phyloP scores from a whole-genome alignment of 2,888 invertebrate species.

The Thysanoteuthis rhombus region DNA sequence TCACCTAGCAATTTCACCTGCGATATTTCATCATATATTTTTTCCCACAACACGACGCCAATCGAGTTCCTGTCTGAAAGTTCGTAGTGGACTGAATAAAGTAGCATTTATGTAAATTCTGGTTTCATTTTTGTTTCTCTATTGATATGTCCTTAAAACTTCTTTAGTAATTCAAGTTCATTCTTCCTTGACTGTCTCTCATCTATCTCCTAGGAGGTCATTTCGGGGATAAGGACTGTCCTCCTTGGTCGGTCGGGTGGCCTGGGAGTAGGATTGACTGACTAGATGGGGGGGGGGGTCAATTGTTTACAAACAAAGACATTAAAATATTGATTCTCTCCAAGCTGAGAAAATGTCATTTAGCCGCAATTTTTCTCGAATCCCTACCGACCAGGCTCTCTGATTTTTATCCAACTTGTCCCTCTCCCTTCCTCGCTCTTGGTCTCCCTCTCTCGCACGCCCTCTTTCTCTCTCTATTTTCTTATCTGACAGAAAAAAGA shows the following conservation, averaged over 20 bases:
- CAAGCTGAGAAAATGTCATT: background rate
- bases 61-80: too few relatives aligned
- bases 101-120: too few relatives aligned
- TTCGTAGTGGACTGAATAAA: too few relatives aligned
- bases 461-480: background rate
- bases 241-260: too few relatives aligned
- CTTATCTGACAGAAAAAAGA: too few relatives aligned
- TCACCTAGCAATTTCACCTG: too few relatives aligned
- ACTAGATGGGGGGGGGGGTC: background rate
- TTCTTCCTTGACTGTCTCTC: background rate
- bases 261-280: background rate
- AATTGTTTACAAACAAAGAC: background rate
- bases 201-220: background rate
- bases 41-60: too few relatives aligned
- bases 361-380: background rate
- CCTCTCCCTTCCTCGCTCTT: background rate
- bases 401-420: background rate
- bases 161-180: background rate
- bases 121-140: too few relatives aligned
- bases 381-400: too few relatives aligned
- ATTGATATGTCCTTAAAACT: background rate
- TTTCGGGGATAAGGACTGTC: background rate
- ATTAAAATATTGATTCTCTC: too few relatives aligned
- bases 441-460: too few relatives aligned
- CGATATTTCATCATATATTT: too few relatives aligned